phyloP scores from a whole-genome alignment of 2,888 invertebrate species.

The Halocaridina rubra region DNA sequence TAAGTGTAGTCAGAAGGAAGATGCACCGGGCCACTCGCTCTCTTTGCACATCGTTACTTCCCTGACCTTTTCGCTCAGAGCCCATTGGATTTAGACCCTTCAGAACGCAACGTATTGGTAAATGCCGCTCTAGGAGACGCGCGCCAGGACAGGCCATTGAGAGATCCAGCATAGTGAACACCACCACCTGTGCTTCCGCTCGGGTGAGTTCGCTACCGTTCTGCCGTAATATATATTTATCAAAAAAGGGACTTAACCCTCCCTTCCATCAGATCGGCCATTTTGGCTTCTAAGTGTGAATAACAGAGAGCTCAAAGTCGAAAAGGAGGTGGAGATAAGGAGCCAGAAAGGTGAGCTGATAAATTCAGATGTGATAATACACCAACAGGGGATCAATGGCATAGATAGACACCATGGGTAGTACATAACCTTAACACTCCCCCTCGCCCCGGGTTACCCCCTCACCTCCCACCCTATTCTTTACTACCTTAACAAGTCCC shows the following conservation, averaged over 20 bases:
- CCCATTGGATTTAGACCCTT: not conserved
- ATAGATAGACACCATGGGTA: not conserved
- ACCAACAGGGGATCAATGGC: not conserved
- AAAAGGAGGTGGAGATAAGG: not conserved
- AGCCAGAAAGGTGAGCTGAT: not conserved
- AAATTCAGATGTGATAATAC: not conserved
- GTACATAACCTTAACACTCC: not conserved
- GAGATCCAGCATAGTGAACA: not conserved
- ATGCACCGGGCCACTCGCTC: not conserved
- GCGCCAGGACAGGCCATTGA: not conserved
- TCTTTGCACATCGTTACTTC: not conserved
- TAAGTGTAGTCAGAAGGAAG: constrained; percentile 30
- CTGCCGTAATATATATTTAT: not conserved
- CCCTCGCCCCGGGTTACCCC: not conserved
- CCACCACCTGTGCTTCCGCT: constrained; percentile 7
- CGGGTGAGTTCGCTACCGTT: not conserved
- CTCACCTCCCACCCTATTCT: not conserved
- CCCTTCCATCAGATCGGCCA: not conserved
- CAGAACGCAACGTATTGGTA: not conserved
- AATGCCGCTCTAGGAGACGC: not conserved
- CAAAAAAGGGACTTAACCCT: not conserved
- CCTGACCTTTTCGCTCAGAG: not conserved
- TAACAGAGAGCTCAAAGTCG: not conserved
- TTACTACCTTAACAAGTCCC: too few relatives aligned
- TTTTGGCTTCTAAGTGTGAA: not conserved